These are phyloP conservation scores for Hoplodrina blanda DNA, from an alignment of 2,888 invertebrate species.

Conservation along the genomic window DNA sequence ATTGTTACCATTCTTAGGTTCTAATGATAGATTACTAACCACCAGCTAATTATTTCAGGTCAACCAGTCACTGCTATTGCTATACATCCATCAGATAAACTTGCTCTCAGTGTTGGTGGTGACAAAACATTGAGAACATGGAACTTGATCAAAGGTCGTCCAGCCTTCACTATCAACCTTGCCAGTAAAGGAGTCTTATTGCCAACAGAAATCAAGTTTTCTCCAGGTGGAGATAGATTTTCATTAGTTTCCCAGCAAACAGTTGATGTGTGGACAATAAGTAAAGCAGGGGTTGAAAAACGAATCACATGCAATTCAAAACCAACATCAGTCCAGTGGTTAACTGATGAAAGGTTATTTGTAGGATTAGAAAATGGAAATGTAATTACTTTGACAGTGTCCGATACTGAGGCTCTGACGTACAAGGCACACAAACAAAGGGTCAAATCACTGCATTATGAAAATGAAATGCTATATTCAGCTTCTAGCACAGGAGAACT, in stretches of 20 bases:
- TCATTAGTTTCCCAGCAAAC: constrained; percentile 93
- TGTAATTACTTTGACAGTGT: constrained; percentile 90
- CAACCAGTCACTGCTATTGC: constrained; percentile 93
- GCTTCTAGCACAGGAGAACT: constrained; percentile 95
- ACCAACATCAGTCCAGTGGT: constrained; percentile 93
- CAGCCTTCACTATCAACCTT: constrained; percentile 97
- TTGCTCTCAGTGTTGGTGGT: constrained; percentile 96
- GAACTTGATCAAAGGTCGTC: constrained; percentile 98
- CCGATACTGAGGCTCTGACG: constrained; percentile 84
- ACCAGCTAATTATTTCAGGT: constrained; percentile 76
- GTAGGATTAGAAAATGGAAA: constrained; percentile 95
- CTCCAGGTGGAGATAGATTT: constrained; percentile 94
- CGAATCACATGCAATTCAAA: constrained; percentile 92
- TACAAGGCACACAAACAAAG: constrained; percentile 92
- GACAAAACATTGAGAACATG: constrained; percentile 97
- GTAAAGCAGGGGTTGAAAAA: constrained; percentile 93
- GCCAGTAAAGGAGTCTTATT: constrained; percentile 91
- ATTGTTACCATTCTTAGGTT: background rate
- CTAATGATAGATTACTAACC: background rate
- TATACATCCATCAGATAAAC: constrained; percentile 96
- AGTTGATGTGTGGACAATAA: constrained; percentile 95
- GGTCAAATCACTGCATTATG: constrained; percentile 92
- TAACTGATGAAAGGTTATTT: constrained; percentile 91
- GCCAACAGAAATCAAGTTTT: constrained; percentile 92
- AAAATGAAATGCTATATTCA: constrained; percentile 91